Evolutionary conservation across 1,140 invertebrate species (phyloP).

Genomic region (Colletes latitarsis): DNA sequence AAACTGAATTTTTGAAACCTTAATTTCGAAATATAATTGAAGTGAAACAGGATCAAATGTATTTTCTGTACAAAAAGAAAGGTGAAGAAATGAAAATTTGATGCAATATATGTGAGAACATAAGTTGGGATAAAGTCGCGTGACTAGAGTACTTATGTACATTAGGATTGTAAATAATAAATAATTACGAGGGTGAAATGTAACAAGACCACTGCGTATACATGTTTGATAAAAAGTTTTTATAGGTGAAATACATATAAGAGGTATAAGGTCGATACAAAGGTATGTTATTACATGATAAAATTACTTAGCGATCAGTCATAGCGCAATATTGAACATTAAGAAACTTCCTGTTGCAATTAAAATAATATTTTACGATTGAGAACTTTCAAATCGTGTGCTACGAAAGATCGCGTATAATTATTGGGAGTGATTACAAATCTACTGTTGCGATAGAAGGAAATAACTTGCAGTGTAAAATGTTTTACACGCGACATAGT

Average conservation of each 20-base stretch:
- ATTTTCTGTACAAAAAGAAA: no score
- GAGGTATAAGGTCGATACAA: slow-evolving; percentile 79
- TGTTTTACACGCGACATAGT: background rate
- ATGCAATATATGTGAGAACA: no score
- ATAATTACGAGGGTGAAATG: background rate
- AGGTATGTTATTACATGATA: slow-evolving; percentile 77
- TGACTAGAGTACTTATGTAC: no score
- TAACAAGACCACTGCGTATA: background rate
- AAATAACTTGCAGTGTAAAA: background rate
- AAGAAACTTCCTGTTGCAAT: slow-evolving; percentile 44
- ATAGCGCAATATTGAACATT: slow-evolving; percentile 42
- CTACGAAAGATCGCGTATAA: slow-evolving; percentile 37
- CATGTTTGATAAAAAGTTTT: slow-evolving; percentile 78
- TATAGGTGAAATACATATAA: slow-evolving; percentile 80
- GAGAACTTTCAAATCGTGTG: slow-evolving; percentile 1
- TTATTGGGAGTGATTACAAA: slow-evolving; percentile 3
- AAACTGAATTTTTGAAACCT: no score
- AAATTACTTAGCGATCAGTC: slow-evolving; percentile 69
- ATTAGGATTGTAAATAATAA: background rate
- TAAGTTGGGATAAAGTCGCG: no score
- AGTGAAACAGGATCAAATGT: no score
- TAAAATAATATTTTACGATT: background rate
- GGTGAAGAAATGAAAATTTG: no score
- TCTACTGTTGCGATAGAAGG: slow-evolving; percentile 14
- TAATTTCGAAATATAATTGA: no score